phyloP scores from a whole-genome alignment of 2,888 invertebrate genomes.

The Ischnus inquisitorius region DNA sequence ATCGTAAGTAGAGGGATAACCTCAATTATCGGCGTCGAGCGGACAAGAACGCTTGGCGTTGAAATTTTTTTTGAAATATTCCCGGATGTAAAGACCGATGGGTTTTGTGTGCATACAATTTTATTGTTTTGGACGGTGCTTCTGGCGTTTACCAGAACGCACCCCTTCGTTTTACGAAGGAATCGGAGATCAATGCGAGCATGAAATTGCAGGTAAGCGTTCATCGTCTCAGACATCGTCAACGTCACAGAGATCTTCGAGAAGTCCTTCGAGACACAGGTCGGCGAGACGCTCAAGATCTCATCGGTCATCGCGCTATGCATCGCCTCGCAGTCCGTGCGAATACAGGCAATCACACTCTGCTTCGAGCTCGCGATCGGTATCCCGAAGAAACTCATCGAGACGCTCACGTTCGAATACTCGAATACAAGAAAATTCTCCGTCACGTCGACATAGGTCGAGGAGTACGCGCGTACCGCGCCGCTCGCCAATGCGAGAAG shows the following conservation, averaged over 20 bases:
- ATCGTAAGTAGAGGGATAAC: not conserved
- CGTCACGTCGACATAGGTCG: not conserved
- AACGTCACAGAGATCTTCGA: not conserved
- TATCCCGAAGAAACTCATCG: not conserved
- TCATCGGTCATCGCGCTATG: not conserved
- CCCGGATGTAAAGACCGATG: not conserved
- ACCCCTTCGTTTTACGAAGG: slow-evolving; percentile 17
- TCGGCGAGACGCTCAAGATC: too few relatives aligned
- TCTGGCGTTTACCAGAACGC: slow-evolving; percentile 7
- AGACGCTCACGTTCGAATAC: not conserved
- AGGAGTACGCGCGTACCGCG: not conserved
- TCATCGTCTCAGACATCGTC: not conserved
- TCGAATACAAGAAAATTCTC: not conserved
- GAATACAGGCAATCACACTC: not conserved
- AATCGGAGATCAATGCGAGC: too few relatives aligned
- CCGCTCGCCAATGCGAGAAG: not conserved
- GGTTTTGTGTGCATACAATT: not conserved
- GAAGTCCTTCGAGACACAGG: not conserved
- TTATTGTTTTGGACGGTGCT: slow-evolving; percentile 1
- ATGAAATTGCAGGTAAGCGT: not conserved
- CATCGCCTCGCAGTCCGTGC: not conserved
- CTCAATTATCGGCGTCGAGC: not conserved
- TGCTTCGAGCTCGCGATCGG: not conserved
- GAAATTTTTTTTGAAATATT: not conserved
- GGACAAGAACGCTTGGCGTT: not conserved